These are phyloP conservation scores for Cromileptes altivelis DNA, from an alignment of 2,113 vertebrate species.

Conservation along the genomic window DNA sequence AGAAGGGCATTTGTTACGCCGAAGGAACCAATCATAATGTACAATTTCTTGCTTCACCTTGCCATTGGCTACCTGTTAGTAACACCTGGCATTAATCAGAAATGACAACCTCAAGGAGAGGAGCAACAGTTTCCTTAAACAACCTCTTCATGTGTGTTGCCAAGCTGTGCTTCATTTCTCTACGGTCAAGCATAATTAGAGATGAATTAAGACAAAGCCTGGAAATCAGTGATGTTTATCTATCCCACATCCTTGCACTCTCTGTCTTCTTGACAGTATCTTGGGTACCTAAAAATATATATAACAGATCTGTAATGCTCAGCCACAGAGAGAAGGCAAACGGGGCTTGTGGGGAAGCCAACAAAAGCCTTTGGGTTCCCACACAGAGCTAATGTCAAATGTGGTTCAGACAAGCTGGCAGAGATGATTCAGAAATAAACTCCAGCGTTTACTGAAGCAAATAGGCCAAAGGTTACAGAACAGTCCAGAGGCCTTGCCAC, in stretches of 20 bases:
- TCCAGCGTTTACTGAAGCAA: conserved; percentile 45
- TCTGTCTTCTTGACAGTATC: background rate
- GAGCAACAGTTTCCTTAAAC: background rate
- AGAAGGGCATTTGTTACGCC: conserved; percentile 13
- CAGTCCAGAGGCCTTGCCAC: conserved; percentile 26
- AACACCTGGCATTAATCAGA: background rate
- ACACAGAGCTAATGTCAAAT: conserved; percentile 21
- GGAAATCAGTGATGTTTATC: background rate
- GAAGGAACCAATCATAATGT: conserved; percentile 21
- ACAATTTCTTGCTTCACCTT: conserved; percentile 4
- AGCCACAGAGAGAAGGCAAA: conserved; percentile 11
- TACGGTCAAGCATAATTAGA: background rate
- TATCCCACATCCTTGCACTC: background rate
- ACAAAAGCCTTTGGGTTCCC: conserved; percentile 17
- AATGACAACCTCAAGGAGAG: background rate
- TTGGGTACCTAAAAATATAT: background rate
- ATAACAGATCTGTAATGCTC: background rate
- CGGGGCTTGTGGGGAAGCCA: background rate
- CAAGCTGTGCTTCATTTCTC: background rate
- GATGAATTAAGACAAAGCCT: background rate
- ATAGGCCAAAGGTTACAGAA: conserved; percentile 39
- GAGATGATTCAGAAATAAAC: conserved; percentile 40
- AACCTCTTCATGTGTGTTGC: background rate
- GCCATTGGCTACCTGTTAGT: conserved; percentile 32
- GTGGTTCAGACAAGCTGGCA: conserved; percentile 21